These are phyloP conservation scores for Orthonevra nobilis DNA, from an alignment of 2,888 invertebrate genomes.

Conservation along the genomic window DNA sequence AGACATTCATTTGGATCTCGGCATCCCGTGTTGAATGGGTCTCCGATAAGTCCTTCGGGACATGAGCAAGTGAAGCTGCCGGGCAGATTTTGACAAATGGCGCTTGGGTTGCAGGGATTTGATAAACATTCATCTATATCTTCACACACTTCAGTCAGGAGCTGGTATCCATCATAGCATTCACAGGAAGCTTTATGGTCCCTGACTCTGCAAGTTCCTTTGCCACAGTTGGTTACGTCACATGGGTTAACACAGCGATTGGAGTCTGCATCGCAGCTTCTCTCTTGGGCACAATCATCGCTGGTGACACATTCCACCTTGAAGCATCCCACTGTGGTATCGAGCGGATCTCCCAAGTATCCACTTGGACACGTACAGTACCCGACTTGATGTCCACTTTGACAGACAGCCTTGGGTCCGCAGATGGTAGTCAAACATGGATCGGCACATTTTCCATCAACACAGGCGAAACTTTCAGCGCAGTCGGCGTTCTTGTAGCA, in stretches of 20 bases:
- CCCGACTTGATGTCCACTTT: conserved; percentile 86
- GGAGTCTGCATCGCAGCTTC: conserved; percentile 86
- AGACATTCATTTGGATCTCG: conserved; percentile 91
- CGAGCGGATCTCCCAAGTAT: conserved; percentile 90
- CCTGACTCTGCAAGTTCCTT: conserved; percentile 88
- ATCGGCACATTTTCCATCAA: conserved; percentile 88
- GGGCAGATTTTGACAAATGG: conserved; percentile 88
- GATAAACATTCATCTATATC: conserved; percentile 90
- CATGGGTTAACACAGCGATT: conserved; percentile 93
- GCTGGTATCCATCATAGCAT: conserved; percentile 88
- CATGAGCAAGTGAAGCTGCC: conserved; percentile 91
- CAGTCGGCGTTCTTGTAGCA: conserved; percentile 89
- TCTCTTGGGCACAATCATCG: conserved; percentile 87
- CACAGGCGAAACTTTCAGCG: conserved; percentile 87
- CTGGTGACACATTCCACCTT: conserved; percentile 92
- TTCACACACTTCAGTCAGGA: conserved; percentile 85
- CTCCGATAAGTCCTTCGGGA: conserved; percentile 89
- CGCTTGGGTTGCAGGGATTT: conserved; percentile 89
- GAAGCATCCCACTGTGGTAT: conserved; percentile 89
- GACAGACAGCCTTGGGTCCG: conserved; percentile 89
- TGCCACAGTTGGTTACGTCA: conserved; percentile 88
- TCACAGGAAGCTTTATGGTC: conserved; percentile 87
- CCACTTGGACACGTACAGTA: conserved; percentile 90
- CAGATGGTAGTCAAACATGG: conserved; percentile 88
- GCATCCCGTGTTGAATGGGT: conserved; percentile 86